Conservation (phyloP, 1,140 invertebrate genomes). For the Leptonema lineaticorne region DNA sequence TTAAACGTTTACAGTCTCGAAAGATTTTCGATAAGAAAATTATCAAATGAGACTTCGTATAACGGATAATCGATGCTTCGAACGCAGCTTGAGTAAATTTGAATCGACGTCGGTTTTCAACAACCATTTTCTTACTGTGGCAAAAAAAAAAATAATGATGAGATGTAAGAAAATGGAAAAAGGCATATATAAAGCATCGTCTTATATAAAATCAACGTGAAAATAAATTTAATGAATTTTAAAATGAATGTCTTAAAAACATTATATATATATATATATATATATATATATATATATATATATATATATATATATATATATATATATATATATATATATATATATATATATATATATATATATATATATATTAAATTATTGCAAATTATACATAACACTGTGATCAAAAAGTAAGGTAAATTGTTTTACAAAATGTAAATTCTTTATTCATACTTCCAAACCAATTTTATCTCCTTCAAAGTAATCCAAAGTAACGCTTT, state of each 20-base stretch:
- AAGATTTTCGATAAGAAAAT: background rate
- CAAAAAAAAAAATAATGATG: slow-evolving; percentile 3
- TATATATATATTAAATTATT: background rate
- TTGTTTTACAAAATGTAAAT: no score
- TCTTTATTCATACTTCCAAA: no score
- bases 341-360: background rate
- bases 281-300: background rate
- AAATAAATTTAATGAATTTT: no score
- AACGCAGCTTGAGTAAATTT: background rate
- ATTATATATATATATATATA: no score
- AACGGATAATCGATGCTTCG: background rate
- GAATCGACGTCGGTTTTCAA: background rate
- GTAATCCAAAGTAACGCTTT: no score
- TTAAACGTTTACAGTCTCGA: background rate
- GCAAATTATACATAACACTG: no score
- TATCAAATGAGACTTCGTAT: background rate
- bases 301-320: background rate
- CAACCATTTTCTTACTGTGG: background rate
- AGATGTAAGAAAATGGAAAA: background rate
- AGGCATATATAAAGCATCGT: background rate
- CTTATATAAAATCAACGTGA: no score
- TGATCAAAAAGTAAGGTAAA: no score
- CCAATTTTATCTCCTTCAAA: no score
- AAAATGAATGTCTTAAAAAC: no score
- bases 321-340: background rate